Evolutionary conservation across 2,888 invertebrate species (phyloP).

Genomic region (Syritta pipiens): DNA sequence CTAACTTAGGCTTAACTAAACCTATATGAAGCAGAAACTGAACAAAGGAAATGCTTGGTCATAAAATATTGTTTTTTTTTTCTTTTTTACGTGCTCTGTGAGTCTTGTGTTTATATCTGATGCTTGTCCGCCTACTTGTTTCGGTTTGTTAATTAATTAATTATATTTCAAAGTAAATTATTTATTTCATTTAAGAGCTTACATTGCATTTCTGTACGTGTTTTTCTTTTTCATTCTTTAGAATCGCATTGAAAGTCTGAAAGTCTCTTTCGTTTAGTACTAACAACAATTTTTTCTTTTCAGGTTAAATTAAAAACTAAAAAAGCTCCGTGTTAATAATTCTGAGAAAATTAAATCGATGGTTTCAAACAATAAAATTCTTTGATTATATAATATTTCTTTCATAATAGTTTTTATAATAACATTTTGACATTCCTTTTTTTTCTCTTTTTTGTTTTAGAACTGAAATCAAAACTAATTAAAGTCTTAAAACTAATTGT

Average conservation of each 20-base stretch:
- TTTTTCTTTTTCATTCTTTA: conserved; percentile 11
- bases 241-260: conserved; percentile 33
- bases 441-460: not conserved
- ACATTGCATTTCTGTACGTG: conserved; percentile 42
- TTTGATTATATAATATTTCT: conserved; percentile 18
- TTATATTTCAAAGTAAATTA: conserved; percentile 42
- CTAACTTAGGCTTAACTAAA: too few species aligned
- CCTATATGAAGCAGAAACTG: too few species aligned
- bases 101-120: too few species aligned
- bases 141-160: conserved; percentile 46
- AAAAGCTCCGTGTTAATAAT: not conserved
- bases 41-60: too few species aligned
- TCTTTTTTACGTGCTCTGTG: too few species aligned
- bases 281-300: not conserved
- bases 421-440: conserved; percentile 9
- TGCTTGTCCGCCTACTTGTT: too few species aligned
- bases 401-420: conserved; percentile 14
- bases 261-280: conserved; percentile 13
- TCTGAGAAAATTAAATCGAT: conserved; percentile 13
- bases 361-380: conserved; percentile 13
- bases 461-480: conserved; percentile 33
- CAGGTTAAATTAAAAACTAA: conserved; percentile 15
- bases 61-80: too few species aligned
- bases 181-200: conserved; percentile 63
- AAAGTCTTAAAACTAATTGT: conserved; percentile 39